Evolutionary conservation across 2,797 vertebrate species (phyloP), one percentile per base, ranked within the genome.

Genomic region (Gymnoscopelus microlampas): DNA sequence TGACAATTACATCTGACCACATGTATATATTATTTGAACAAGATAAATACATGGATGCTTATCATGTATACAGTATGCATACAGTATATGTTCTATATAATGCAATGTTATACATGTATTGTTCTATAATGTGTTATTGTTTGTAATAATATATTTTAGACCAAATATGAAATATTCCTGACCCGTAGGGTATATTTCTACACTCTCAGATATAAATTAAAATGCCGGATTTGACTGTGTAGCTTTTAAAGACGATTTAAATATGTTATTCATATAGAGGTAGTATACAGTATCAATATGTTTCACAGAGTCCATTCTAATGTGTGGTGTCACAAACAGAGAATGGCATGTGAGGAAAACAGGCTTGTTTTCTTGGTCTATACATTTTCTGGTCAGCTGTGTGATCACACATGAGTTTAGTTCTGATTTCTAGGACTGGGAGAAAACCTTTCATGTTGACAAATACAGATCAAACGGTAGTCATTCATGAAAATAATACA

Each of bases 31-130:
- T 60, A 39, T 61, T 12, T 6, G 54, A 32, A 67, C 15, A 66
- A 77, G 68, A 78, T 76, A 74, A 55, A 81, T 83, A 76, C 66
- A 80, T 82, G 78, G 63, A 72, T 72, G 59, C 19, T 56, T 59
- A 76, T 74, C 62, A 74, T 70, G 65, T 60, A 74, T n/a, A 19
- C 19, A 19, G 19, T 19, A 74, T 80, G 57, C n/a, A 74, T 66
- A 39, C 6, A 39, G 39, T 39, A 57, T 68, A 53, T 60, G 65
- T 64, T 57, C 32, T 29, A 29, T 53, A 68, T 57, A 66, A 56
- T 8, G 11, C 9, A 44, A 58, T 53, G 50, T 62, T 60, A 66
- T 32, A 79, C 32, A 56, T 76, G 24, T 24, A 61, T 55, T 23
- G 10, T 70, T 51, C 8, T 39, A 44, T 14, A 49, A 49, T 62